phyloP scores from a whole-genome alignment of 1,140 invertebrate species.

The Zophobas morio region DNA sequence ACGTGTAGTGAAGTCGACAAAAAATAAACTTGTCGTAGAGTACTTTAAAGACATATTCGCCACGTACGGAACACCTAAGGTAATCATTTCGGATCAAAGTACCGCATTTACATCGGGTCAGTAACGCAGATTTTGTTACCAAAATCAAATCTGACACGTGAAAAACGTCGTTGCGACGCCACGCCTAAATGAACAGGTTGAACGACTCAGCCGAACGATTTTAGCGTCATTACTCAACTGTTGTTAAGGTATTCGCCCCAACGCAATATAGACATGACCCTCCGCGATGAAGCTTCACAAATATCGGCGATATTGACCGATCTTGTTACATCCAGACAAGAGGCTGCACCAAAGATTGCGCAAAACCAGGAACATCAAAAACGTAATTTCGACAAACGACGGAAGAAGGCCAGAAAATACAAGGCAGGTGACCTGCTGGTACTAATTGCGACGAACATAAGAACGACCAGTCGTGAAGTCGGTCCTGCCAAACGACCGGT shows the following conservation, averaged over 20 bases:
- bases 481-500: conserved; percentile 53
- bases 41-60: too few species aligned
- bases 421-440: conserved; percentile 53
- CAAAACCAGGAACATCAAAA: conserved; percentile 27
- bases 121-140: conserved; percentile 32
- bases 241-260: conserved; percentile 51
- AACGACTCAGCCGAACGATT: conserved; percentile 58
- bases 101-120: too few species aligned
- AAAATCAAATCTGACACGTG: conserved; percentile 55
- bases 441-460: conserved; percentile 45
- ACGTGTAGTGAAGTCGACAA: too few species aligned
- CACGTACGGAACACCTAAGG: too few species aligned
- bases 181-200: conserved; percentile 62
- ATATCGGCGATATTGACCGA: conserved; percentile 23
- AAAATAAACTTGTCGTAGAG: too few species aligned
- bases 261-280: not conserved
- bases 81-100: too few species aligned
- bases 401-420: conserved; percentile 35
- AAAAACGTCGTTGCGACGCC: conserved; percentile 61
- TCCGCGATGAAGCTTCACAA: conserved; percentile 22
- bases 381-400: conserved; percentile 25
- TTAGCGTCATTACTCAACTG: conserved; percentile 42
- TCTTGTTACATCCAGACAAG: not conserved
- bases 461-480: conserved; percentile 46
- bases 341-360: not conserved